Evolutionary conservation across 1,140 invertebrate species (phyloP), one percentile per base, ranked within the genome.

Genomic region (Berghia stephanieae): DNA sequence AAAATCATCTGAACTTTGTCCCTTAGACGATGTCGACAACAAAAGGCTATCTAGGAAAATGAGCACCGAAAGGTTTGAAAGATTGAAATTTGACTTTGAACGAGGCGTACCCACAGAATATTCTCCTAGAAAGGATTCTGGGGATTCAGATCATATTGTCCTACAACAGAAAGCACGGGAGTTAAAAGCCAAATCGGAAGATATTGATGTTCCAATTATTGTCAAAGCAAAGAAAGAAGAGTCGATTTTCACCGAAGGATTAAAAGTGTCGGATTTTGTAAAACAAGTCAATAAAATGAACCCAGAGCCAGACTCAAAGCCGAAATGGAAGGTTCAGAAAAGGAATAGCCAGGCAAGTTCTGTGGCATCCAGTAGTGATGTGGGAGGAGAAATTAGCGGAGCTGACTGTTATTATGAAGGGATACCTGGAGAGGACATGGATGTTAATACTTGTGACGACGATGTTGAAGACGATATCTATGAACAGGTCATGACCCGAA

Each of bases 261-360:
- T 82, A 42, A 82, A 82, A 34, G 81, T 82, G 43, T 79, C 81
- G 13, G 81, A 82, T 60, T 82, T 82, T 67, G 81, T 82, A 38
- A 77, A 82, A 49, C 81, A 82, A 40, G 77, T 82, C 24, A 82
- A 82, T 63, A 79, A 77, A 13, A 67, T 81, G 78, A 77, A 81
- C 57, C 79, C 79, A 2, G 74, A 68, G 21, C n/a, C 38, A 24
- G 74, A 76, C 13, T 60, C 42, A 6, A 40, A 60, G 3, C 74
- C 74, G 42, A 76, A 76, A 34, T 76, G 74, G 74, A 76, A 76
- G 31, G 36, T 68, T 36, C 74, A 76, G 43, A 57, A 42, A 38
- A 43, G 27, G 16, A n/a, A 60, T 18, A 76, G 74, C 36, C 74
- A 76, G 55, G 52, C 74, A 2, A 76, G 74, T n/a, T 76, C 74